Evolutionary conservation across 2,888 invertebrate genomes (phyloP).

Genomic region (Hypomecis punctinalis): DNA sequence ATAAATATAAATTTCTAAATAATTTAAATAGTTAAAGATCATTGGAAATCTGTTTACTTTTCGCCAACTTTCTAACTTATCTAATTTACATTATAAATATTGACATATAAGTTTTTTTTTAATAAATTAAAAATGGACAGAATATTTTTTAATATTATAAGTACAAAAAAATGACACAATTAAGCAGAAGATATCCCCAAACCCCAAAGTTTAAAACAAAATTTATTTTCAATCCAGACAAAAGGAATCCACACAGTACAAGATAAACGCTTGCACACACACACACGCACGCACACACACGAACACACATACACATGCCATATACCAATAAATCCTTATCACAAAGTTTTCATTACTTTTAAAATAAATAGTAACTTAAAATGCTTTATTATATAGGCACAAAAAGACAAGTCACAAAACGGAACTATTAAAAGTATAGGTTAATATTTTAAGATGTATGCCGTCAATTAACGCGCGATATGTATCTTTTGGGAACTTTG

Average conservation of each 20-base stretch:
- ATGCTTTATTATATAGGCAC: too few species aligned
- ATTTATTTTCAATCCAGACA: background rate
- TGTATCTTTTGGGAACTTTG: too few species aligned
- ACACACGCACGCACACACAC: background rate
- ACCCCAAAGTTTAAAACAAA: too few species aligned
- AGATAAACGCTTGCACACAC: background rate
- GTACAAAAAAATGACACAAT: too few species aligned
- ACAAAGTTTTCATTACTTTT: conserved; percentile 12
- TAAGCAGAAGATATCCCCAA: too few species aligned
- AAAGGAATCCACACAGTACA: background rate
- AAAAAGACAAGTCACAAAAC: too few species aligned
- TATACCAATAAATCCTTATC: conserved; percentile 9
- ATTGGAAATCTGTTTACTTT: conserved; percentile 53
- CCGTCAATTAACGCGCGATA: too few species aligned
- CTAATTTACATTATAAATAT: background rate
- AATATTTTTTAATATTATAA: too few species aligned
- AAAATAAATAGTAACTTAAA: conserved; percentile 22
- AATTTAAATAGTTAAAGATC: conserved; percentile 50
- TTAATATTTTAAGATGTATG: too few species aligned
- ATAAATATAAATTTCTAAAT: background rate
- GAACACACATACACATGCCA: background rate
- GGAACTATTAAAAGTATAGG: too few species aligned
- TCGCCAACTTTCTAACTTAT: background rate
- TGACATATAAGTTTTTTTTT: background rate
- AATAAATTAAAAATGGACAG: too few species aligned